Base-by-base conservation (phyloP, 64 coral and sea anemone species). In the Dendrophyllia cribrosa region DNA sequence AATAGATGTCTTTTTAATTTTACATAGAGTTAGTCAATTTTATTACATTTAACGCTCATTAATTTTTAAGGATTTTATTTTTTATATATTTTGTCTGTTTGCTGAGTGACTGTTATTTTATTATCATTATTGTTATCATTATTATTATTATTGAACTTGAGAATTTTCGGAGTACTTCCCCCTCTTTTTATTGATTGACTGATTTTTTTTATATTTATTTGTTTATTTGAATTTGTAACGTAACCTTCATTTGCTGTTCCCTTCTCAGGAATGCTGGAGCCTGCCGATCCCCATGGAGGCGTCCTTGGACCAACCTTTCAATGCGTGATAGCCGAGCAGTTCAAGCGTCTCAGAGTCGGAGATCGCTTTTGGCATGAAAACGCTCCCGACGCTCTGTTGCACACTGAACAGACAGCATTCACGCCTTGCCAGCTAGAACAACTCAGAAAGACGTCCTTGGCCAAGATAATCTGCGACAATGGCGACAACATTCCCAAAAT, bases 311-410 rank as follows among this genome's bases (percentile, higher is more conserved):
- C 34, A 2, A 92, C 90, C 4, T 89, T 92, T 55, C 60, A 63
- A 12, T 92, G 74, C 22, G 23, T 96, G 6, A n/a, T 96, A 14
- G 90, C 26, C 6, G 43, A 59, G 4, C 90, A 92, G 61, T 96
- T 92, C 53, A n/a, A 21, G 8, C 23, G 63, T 2, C 60, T 96
- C 7, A 64, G 78, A 47, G 20, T 21, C 7, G 94, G 94, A 9
- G 94, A 96, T 58, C 89, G 92, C 8, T 96, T 96, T 45, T 96
- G 94, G 94, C 83, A 92, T 78, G 94, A 96, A 56, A 92, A 76
- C 4, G n/a, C 16, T 4, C 55, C 75, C 7, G 59, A 67, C 66
- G 13, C 13, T 17, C 7, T 0, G 2, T 15, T 84, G 3, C 3
- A 84, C 43, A 84, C 80, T 11, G 71, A 48, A 0, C 13, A 19